Percentiles rank a stretch among this genome's conserved stretches.
Conservation (phyloP, 2,113 vertebrate species). For the Podarcis cretensis region DNA sequence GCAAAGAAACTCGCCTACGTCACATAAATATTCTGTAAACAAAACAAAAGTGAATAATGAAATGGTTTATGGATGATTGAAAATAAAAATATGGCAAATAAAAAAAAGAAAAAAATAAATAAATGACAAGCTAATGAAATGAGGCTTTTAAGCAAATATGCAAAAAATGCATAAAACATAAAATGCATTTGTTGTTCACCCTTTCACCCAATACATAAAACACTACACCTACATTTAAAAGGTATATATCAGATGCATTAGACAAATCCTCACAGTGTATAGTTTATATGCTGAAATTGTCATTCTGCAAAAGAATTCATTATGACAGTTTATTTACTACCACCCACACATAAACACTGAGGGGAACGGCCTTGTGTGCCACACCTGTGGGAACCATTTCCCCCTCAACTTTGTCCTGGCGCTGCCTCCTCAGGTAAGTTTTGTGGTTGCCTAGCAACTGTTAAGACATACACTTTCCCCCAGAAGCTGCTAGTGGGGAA, state of each 20-base stretch:
- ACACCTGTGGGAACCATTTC: background rate
- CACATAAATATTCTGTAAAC: conserved; percentile 88
- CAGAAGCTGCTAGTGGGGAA: background rate
- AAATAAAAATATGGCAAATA: conserved; percentile 6
- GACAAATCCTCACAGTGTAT: background rate
- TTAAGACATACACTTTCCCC: background rate
- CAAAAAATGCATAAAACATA: background rate
- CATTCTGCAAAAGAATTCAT: background rate
- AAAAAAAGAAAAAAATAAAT: too few relatives aligned
- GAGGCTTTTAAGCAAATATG: background rate
- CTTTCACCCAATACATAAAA: background rate
- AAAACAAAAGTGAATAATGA: conserved; percentile 65
- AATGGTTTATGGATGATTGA: conserved; percentile 45
- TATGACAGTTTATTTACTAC: background rate
- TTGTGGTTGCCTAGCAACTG: background rate
- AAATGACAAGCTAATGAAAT: conserved; percentile 4
- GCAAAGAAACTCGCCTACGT: conserved; percentile 92
- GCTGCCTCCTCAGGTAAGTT: background rate
- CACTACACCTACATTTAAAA: background rate
- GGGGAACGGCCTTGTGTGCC: too few relatives aligned
- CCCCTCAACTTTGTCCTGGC: background rate
- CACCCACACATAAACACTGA: background rate
- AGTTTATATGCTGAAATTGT: background rate
- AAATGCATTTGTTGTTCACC: conserved; percentile 1
- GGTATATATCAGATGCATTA: background rate